A percentile compares a stretch with the other conserved stretches of the same genome.
phyloP scores from a whole-genome alignment of 2,888 invertebrate species.

The Cactoblastis cactorum region DNA sequence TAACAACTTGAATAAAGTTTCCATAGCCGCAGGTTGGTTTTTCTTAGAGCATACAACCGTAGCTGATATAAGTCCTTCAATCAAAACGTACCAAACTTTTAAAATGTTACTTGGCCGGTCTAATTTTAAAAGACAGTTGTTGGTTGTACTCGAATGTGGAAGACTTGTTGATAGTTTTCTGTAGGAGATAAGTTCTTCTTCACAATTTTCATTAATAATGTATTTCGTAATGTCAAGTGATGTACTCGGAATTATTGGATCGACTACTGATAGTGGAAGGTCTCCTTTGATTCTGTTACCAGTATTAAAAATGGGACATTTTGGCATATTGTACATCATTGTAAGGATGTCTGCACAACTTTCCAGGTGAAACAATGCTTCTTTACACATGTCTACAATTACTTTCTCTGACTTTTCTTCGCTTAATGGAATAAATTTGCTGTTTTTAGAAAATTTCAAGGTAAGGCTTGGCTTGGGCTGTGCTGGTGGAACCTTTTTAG shows the following conservation, averaged over 20 bases:
- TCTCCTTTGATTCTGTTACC: slow-evolving; percentile 90
- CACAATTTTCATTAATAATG: slow-evolving; percentile 82
- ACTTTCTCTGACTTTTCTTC: slow-evolving; percentile 72
- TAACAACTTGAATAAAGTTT: slow-evolving; percentile 91
- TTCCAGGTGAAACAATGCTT: slow-evolving; percentile 91
- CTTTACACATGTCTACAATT: slow-evolving; percentile 82
- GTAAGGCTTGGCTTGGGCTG: slow-evolving; percentile 61
- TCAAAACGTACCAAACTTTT: slow-evolving; percentile 93
- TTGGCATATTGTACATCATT: slow-evolving; percentile 96
- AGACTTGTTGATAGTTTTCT: slow-evolving; percentile 78
- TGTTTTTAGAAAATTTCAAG: slow-evolving; percentile 68
- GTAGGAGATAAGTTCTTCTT: slow-evolving; percentile 83
- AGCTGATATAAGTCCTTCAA: slow-evolving; percentile 91
- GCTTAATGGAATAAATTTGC: slow-evolving; percentile 67
- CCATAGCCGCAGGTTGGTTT: slow-evolving; percentile 91
- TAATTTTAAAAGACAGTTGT: slow-evolving; percentile 81
- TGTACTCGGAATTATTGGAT: slow-evolving; percentile 88
- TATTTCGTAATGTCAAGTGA: slow-evolving; percentile 84
- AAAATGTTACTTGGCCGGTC: slow-evolving; percentile 90
- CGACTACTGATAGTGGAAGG: slow-evolving; percentile 88
- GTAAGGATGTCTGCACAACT: slow-evolving; percentile 92
- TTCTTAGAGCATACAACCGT: slow-evolving; percentile 92
- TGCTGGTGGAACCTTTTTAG: slow-evolving; percentile 50
- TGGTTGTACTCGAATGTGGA: slow-evolving; percentile 67
- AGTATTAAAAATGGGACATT: slow-evolving; percentile 94